phyloP scores from a whole-genome alignment of 2,888 invertebrate genomes.

The Tanypteryx hageni region DNA sequence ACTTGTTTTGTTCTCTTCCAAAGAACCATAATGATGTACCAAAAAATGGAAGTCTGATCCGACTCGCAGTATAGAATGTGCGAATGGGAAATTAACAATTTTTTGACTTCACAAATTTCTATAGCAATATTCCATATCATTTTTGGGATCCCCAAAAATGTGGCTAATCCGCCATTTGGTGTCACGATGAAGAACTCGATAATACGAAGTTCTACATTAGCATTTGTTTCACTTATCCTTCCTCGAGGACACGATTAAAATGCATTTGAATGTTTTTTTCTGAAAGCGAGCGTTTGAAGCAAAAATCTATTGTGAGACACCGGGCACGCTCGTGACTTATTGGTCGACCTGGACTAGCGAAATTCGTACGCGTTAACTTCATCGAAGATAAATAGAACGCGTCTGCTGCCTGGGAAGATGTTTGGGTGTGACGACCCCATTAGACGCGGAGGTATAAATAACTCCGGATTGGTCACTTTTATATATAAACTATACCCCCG shows the following conservation, averaged over 20 bases:
- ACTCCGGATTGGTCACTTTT: constrained; percentile 58
- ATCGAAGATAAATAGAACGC: constrained; percentile 12
- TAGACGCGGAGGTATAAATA: constrained; percentile 47
- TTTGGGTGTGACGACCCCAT: constrained; percentile 54
- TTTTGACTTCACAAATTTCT: no score
- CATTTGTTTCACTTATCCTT: neutral
- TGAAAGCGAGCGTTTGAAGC: neutral
- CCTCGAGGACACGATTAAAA: neutral
- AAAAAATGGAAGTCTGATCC: no score
- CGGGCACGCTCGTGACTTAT: neutral
- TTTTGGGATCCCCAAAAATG: no score
- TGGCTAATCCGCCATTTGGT: no score
- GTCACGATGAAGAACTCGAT: no score
- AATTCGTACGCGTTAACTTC: neutral
- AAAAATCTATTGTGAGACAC: neutral
- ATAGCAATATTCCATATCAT: no score
- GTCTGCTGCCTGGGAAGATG: neutral
- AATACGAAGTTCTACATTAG: no score
- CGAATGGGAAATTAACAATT: no score
- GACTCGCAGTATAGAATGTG: no score
- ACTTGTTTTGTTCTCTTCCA: no score
- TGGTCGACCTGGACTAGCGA: neutral
- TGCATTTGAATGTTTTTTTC: neutral
- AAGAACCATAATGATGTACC: no score
- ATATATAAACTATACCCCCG: constrained; percentile 48